A percentile compares a stretch with the other conserved stretches of the same genome.
Evolutionary conservation across 2,797 vertebrate species (phyloP).

Genomic region (Esox masquinongy): DNA sequence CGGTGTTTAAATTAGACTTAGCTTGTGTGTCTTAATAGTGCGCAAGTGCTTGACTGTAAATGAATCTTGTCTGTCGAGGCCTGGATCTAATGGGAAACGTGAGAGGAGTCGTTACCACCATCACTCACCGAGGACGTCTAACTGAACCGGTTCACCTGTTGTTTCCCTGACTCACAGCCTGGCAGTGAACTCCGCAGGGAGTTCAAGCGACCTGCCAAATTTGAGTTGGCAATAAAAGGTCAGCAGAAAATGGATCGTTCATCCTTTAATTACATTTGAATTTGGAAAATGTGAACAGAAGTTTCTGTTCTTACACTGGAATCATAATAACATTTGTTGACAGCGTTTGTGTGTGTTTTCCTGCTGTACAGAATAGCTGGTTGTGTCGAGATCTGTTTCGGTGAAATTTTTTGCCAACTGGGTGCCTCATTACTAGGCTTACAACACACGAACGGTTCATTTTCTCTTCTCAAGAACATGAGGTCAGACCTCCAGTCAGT

Average conservation of each 20-base stretch:
- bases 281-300: neutral
- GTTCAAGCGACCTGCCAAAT: neutral
- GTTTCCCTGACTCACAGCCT: neutral
- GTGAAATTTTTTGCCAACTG: neutral
- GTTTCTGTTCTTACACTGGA: constrained; percentile 12
- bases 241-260: neutral
- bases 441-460: neutral
- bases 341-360: neutral
- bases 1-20: neutral
- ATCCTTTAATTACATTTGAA: neutral
- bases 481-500: neutral
- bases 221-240: neutral
- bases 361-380: neutral
- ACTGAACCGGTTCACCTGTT: constrained; percentile 14
- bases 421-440: neutral
- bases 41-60: constrained; percentile 10
- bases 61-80: neutral
- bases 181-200: neutral
- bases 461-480: neutral
- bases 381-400: neutral
- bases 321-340: neutral
- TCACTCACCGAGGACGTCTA: neutral
- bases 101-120: neutral
- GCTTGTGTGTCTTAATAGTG: neutral
- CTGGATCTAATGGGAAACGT: neutral